Evolutionary conservation across 2,113 vertebrate genomes (phyloP), one percentile per base, ranked within the genome.

Genomic region (Semnornis frantzii): DNA sequence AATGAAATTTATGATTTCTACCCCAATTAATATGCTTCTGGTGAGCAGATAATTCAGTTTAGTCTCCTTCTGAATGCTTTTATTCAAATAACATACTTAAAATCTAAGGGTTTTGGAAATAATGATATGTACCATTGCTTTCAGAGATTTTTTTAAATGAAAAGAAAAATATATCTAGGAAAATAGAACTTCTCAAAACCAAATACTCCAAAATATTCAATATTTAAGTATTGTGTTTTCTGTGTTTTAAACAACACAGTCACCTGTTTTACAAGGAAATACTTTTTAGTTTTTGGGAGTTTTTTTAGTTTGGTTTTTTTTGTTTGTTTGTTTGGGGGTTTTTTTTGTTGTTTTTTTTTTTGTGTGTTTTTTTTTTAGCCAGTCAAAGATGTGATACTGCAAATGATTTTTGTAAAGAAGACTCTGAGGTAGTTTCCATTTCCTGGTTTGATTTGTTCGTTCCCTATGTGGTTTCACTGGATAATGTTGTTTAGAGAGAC

Each of bases 401-500:
- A 88, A 75, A 80, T 65, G 2, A 50, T 70, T 73, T 65, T 65
- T 94, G 68, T 89, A 85, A 85, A 85, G n/a, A 90, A 54, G 52
- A n/a, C 9, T 82, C 39, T 89, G 82, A 95, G 50, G 48, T 80
- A 24, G 17, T 73, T 78, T 86, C 77, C 23, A 55, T 93, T 59
- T 77, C 16, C 16, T 46, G 16, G 6, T 46, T 46, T 46, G 16
- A 18, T 46, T 46, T 46, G 44, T 46, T 46, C 8, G 8, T 46
- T 89, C 85, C 39, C 65, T 92, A 25, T 82, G 62, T 69, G 80
- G 48, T 87, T 63, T 83, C 39, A 46, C 63, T 93, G 92, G 86
- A 89, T 76, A 90, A 95, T 34, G 0, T 34, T 87, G 76, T 60
- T 88, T 87, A 71, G 84, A 91, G 89, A 88, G 63, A 82, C 72